phyloP scores from a whole-genome alignment of 1,140 invertebrate genomes.

The Macrobrachium nipponense region DNA sequence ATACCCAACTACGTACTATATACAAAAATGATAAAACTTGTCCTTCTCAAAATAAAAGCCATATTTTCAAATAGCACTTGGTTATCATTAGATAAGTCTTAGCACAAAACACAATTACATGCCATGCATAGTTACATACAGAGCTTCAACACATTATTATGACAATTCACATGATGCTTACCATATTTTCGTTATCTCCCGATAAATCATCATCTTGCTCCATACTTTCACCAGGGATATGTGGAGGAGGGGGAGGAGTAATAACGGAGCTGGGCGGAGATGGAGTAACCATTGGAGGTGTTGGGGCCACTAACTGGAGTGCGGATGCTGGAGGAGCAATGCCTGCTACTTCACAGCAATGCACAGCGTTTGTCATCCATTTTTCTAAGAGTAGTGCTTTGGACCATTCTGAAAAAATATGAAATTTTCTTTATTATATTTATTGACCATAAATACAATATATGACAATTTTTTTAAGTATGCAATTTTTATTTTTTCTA shows the following conservation, averaged over 20 bases:
- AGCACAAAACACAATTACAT: no score
- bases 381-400: conserved; percentile 77
- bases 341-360: conserved; percentile 78
- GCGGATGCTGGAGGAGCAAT: conserved; percentile 74
- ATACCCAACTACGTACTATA: no score
- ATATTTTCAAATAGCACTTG: no score
- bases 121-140: no score
- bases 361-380: conserved; percentile 78
- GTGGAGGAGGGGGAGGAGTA: conserved; percentile 37
- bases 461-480: no score
- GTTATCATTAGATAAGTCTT: no score
- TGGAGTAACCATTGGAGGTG: conserved; percentile 40
- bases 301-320: conserved; percentile 66
- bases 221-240: conserved; percentile 30
- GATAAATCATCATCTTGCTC: conserved; percentile 35
- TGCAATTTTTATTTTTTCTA: no score
- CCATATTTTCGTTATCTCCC: conserved; percentile 61
- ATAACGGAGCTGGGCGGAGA: conserved; percentile 45
- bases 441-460: no score
- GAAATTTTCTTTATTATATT: neutral
- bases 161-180: neutral
- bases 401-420: conserved; percentile 77
- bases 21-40: no score
- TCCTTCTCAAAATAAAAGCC: no score
- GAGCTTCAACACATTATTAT: no score